phyloP scores from a whole-genome alignment of 2,888 invertebrate species.

The Ichneumoninae sp. region DNA sequence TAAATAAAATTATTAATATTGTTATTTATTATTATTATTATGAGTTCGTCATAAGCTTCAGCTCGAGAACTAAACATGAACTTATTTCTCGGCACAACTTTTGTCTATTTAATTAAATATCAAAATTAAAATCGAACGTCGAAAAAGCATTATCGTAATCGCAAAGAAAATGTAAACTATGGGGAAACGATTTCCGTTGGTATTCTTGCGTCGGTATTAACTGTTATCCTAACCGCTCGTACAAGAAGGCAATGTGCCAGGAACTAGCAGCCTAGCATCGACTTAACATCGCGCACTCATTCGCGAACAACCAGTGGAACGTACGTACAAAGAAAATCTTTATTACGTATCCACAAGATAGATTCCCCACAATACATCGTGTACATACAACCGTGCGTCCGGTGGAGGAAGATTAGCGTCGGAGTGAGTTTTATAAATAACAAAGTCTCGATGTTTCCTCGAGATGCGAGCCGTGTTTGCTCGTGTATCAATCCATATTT shows the following conservation, averaged over 20 bases:
- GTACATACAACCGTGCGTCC: not conserved
- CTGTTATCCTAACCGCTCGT: not conserved
- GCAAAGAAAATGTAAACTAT: not conserved
- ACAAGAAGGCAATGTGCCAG: conserved; percentile 8
- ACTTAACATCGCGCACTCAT: conserved; percentile 21
- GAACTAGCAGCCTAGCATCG: not conserved
- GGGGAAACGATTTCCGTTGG: not conserved
- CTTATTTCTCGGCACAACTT: not conserved
- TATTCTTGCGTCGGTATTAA: not conserved
- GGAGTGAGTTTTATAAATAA: conserved; percentile 20
- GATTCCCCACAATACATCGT: not conserved
- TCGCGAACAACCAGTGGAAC: conserved; percentile 4
- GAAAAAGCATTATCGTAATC: not conserved
- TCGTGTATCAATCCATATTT: conserved; percentile 76
- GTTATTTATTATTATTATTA: no score
- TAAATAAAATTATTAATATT: no score
- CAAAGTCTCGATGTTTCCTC: conserved; percentile 30
- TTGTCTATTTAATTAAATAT: not conserved
- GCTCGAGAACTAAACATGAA: no score
- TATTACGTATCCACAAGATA: conserved; percentile 9
- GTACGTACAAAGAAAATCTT: conserved; percentile 10
- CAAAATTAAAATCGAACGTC: not conserved
- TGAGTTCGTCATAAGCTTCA: no score
- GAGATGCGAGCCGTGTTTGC: conserved; percentile 43
- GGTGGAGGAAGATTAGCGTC: conserved; percentile 23